phyloP scores from a whole-genome alignment of 1,140 invertebrate species.

The Temnothorax longispinosus region DNA sequence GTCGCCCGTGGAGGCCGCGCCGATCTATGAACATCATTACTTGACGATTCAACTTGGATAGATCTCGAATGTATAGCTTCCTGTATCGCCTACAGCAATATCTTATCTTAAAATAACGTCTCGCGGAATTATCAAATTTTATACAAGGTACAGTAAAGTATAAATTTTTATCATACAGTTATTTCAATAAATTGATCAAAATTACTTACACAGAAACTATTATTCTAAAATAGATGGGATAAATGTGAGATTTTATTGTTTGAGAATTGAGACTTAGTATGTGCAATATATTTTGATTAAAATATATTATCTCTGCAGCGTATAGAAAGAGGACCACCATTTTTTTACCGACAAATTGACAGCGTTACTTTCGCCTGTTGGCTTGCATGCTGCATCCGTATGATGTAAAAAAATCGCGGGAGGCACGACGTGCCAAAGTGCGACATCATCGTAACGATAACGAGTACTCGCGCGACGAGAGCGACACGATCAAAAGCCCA shows the following conservation, averaged over 20 bases:
- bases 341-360: background rate
- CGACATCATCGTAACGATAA: conserved; percentile 52
- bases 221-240: background rate
- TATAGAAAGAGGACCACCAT: background rate
- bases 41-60: conserved; percentile 38
- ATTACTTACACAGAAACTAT: background rate
- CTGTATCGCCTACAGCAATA: background rate
- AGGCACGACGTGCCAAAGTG: conserved; percentile 20
- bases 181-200: background rate
- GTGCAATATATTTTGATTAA: background rate
- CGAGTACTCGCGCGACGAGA: conserved; percentile 45
- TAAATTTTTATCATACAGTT: background rate
- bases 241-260: background rate
- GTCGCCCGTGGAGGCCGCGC: conserved; percentile 33
- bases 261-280: background rate
- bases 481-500: conserved; percentile 43
- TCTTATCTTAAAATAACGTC: background rate
- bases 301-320: background rate
- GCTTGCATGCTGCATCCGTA: background rate
- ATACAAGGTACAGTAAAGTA: background rate
- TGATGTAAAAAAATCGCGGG: conserved; percentile 6
- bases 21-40: conserved; percentile 31
- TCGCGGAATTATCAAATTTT: background rate
- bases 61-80: conserved; percentile 25
- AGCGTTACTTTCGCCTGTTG: background rate